A percentile compares a stretch with the other conserved stretches of the same genome.
phyloP scores from a whole-genome alignment of 2,888 invertebrate species.

The Pecten maximus region DNA sequence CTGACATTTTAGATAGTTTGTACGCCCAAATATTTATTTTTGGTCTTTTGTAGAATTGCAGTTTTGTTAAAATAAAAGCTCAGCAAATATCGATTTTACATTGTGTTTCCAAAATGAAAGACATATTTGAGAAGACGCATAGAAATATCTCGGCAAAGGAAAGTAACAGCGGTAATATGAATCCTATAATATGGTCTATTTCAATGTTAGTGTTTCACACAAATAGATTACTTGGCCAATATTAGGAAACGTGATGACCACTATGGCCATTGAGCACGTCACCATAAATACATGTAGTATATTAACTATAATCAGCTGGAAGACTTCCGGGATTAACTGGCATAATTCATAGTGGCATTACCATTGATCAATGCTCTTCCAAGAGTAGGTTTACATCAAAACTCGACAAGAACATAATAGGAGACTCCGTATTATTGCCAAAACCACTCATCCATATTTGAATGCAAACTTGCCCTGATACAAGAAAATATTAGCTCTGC shows the following conservation, averaged over 20 bases:
- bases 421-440: background rate
- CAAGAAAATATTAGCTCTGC: conserved; percentile 18
- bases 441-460: conserved; percentile 32
- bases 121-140: background rate
- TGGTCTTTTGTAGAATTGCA: background rate
- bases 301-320: conserved; percentile 32
- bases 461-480: background rate
- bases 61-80: background rate
- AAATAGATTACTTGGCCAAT: background rate
- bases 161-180: background rate
- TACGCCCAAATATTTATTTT: background rate
- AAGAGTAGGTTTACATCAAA: conserved; percentile 15
- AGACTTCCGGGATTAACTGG: conserved; percentile 30
- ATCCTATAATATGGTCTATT: background rate
- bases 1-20: too few species aligned
- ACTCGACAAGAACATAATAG: conserved; percentile 33
- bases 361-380: background rate
- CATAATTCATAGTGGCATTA: background rate
- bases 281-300: conserved; percentile 10
- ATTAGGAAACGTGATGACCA: conserved; percentile 5
- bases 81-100: too few species aligned
- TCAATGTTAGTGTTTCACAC: background rate
- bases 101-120: background rate
- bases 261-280: background rate
- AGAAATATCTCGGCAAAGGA: background rate